Base-by-base conservation (phyloP, 1,140 invertebrate genomes). In the Cotesia glomerata region DNA sequence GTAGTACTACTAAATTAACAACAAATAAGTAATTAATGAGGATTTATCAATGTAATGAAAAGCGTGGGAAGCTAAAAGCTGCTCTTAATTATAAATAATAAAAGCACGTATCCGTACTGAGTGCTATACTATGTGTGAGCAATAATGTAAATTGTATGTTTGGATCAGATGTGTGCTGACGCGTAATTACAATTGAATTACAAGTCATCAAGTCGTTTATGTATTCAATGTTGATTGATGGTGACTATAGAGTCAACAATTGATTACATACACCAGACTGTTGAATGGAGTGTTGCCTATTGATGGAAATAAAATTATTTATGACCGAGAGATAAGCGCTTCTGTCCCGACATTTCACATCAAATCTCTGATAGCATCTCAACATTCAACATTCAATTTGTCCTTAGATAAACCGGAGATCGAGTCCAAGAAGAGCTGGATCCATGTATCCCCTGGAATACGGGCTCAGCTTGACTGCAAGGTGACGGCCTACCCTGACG, bases 371-470 rank as follows among this genome's bases (percentile, higher is more conserved):
- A 32, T 3, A 26, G 0, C 5, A 59, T 59, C 4, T n/a, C 2
- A 18, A 71, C 16, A 61, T 26, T 56, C 39, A 58, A 26, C 58
- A 5, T 36, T 45, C 18, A 54, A 7, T 62, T 39, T 9, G 11
- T 11, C 39, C 39, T 14, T 77, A 94, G 93, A 94, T 84, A 90
- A 92, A 3, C 93, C 94, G 0, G 92, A 92, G 76, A 88, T 94
- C 9, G 86, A 88, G 34, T 87, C 90, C 1, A 83, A 85, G 1
- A 88, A 89, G 16, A 84, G 86, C 0, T 93, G 93, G 89, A 89
- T 95, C 4, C 93, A 95, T 79, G 92, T 92, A 1, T 90, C 91
- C 0, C 85, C 92, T 0, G 91, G 90, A 0, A 85, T 92, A 26
- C 88, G 91, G 54, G 90, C 91, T 1, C 90, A 92, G 62, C 81